Percentiles rank a stretch among this genome's conserved stretches.
phyloP scores from a whole-genome alignment of 1,140 invertebrate species.

The Pseudomyrmex concolor region DNA sequence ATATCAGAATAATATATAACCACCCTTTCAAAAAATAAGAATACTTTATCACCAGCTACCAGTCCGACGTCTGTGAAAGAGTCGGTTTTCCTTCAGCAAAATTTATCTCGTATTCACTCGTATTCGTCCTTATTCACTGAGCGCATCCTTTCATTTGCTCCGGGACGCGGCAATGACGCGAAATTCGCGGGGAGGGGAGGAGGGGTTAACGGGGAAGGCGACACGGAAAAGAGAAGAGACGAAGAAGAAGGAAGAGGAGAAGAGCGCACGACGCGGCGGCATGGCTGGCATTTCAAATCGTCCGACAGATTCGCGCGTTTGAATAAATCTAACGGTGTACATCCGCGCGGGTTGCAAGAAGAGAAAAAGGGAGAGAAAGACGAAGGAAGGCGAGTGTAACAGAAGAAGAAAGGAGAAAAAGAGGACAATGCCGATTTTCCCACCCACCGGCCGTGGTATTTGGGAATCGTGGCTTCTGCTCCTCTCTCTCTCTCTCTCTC shows the following conservation, averaged over 20 bases:
- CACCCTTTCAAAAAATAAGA: neutral
- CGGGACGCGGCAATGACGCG: neutral
- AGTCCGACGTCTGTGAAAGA: neutral
- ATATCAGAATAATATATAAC: no score
- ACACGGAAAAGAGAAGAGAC: neutral
- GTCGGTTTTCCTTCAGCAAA: neutral
- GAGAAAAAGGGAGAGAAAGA: conserved; percentile 13
- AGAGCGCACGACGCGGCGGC: neutral
- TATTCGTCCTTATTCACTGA: neutral
- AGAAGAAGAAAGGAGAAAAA: conserved; percentile 18
- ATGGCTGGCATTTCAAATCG: conserved; percentile 55
- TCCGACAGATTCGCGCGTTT: conserved; percentile 63
- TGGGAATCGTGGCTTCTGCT: conserved; percentile 25
- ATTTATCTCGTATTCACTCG: conserved; percentile 14
- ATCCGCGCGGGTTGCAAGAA: conserved; percentile 39
- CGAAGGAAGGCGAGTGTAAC: conserved; percentile 12
- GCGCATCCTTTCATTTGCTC: conserved; percentile 21
- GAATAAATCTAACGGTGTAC: conserved; percentile 73
- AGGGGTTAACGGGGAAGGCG: neutral
- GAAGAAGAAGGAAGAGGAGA: neutral
- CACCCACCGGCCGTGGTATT: conserved; percentile 34
- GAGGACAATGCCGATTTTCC: conserved; percentile 29
- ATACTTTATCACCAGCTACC: neutral
- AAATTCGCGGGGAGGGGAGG: neutral
- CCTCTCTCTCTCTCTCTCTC: neutral